Conservation (phyloP, 2,888 invertebrate species). For the Ophonus ardosiacus region DNA sequence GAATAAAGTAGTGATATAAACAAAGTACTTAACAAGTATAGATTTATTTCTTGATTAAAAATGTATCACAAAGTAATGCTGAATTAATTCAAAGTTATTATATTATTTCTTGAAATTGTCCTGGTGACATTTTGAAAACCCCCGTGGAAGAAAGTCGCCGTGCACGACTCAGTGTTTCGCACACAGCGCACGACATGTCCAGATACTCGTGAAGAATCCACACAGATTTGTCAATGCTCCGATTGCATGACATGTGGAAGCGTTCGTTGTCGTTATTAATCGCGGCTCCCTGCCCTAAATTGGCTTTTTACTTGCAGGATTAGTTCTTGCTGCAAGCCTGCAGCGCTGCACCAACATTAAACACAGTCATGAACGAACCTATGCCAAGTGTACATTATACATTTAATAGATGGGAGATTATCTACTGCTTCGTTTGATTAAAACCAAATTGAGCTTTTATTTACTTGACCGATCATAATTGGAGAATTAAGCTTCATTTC, state of each 20-base stretch:
- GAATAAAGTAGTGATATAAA: too few species aligned
- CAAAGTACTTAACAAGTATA: too few species aligned
- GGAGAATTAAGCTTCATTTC: too few species aligned
- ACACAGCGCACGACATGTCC: conserved; percentile 19
- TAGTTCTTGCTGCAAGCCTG: neutral
- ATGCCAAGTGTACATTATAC: neutral
- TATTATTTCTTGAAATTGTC: neutral
- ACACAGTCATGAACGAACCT: conserved; percentile 6
- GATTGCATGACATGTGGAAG: conserved; percentile 43
- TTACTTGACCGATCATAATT: neutral
- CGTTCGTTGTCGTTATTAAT: conserved; percentile 49
- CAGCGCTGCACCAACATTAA: neutral
- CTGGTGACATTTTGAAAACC: neutral
- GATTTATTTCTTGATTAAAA: too few species aligned
- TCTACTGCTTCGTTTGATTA: neutral
- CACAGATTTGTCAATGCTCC: conserved; percentile 31
- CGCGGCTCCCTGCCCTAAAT: conserved; percentile 41
- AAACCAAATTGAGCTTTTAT: neutral
- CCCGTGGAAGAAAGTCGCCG: neutral
- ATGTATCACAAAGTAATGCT: too few species aligned
- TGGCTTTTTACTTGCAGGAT: conserved; percentile 46
- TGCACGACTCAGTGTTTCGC: neutral
- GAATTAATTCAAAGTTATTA: too few species aligned
- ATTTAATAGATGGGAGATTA: neutral
- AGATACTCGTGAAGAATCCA: conserved; percentile 36